Conservation (phyloP, 1,140 invertebrate genomes). For the Heliconius hermathena region DNA sequence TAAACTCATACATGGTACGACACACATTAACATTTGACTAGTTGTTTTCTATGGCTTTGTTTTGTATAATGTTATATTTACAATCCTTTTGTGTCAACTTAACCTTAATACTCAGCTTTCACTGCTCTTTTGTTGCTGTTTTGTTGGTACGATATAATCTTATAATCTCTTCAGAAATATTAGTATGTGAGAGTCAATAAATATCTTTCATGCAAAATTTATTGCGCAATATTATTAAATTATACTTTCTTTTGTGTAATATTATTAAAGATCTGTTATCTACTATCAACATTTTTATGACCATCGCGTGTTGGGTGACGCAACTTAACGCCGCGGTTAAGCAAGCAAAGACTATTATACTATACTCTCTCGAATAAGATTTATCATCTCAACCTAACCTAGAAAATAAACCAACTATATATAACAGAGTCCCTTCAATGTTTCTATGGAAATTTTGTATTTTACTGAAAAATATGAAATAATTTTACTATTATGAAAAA, state of each 20-base stretch:
- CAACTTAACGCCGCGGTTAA: neutral
- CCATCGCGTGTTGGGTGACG: neutral
- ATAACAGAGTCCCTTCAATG: too few relatives aligned
- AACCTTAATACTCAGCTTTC: constrained; percentile 29
- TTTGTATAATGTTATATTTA: constrained; percentile 30
- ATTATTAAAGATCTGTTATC: neutral
- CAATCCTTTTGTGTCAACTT: constrained; percentile 26
- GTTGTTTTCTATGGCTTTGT: constrained; percentile 31
- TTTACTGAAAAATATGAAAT: neutral
- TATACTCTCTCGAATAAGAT: too few relatives aligned
- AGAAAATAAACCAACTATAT: too few relatives aligned
- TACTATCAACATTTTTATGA: neutral
- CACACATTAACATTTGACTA: constrained; percentile 48
- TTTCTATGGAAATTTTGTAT: too few relatives aligned
- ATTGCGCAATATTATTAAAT: neutral
- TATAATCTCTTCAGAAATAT: neutral
- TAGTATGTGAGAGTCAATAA: neutral
- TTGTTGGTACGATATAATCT: constrained; percentile 5
- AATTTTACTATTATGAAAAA: constrained; percentile 40
- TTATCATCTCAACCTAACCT: too few relatives aligned
- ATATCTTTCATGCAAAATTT: neutral
- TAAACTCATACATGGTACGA: constrained; percentile 52
- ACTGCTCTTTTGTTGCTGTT: constrained; percentile 17
- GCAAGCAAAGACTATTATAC: neutral
- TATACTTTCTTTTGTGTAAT: neutral